Evolutionary conservation across 2,888 invertebrate species (phyloP), one percentile per base, ranked within the genome.

Genomic region (Macroteleia sp.): DNA sequence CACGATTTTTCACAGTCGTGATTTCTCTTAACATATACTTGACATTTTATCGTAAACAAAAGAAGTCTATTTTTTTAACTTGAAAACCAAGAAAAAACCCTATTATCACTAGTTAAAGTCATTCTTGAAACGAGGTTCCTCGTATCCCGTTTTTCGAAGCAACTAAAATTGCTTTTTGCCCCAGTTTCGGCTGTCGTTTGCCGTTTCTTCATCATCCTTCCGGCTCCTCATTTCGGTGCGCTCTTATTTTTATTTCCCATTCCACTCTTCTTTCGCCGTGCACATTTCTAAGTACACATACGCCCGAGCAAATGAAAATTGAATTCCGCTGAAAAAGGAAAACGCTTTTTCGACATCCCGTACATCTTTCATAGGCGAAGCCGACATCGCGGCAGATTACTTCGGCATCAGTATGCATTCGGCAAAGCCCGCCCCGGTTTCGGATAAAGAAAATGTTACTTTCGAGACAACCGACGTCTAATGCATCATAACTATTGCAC

Each of bases 401-500:
- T 59, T 28, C 30, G 75, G 62, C 67, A 75, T 75, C 69, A 76
- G 76, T 69, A 76, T 70, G 76, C 76, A 76, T 62, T 76, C 50
- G 57, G 66, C 36, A 66, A 9, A 54, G 48, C 54, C 41, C 32
- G 59, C 25, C 50, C 50, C 39, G 59, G 28, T 50, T 39, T 52
- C 62, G 69, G 62, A 69, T 70, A 64, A 76, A 75, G 75, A 61
- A 62, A 69, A 57, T 48, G 62, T 64, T 64, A 42, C 57, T 50
- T 59, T 10, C 61, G 52, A 77, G 70, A 70, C 70, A 77, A 70
- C 28, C 76, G 42, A 46, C 73, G 78, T 77, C 78, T 78, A 80
- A 81, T 79, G 80, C 82, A 80, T 85, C 84, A 84, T 88, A 83
- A 85, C 85, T 87, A 86, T 86, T 86, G 86, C 87, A 87, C 78